These are phyloP conservation scores for Rhingia rostrata DNA, from an alignment of 2,888 invertebrate genomes.

Conservation along the genomic window DNA sequence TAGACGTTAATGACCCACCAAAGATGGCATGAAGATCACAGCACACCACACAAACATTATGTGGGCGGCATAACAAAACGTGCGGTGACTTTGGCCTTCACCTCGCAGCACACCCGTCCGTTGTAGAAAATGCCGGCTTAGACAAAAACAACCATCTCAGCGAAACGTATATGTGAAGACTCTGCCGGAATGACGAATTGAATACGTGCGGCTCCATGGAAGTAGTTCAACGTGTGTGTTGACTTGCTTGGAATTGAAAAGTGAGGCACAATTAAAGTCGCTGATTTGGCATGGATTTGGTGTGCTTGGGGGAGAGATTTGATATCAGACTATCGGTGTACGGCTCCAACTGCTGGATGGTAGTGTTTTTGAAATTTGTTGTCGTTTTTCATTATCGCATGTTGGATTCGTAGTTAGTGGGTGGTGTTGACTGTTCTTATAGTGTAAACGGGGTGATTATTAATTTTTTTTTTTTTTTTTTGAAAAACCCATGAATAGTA, in stretches of 20 bases:
- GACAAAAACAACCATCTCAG: slow-evolving; percentile 9
- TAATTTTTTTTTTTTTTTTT: slow-evolving; percentile 13
- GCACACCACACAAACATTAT: neutral
- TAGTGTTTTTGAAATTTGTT: slow-evolving; percentile 30
- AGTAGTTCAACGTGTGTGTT: slow-evolving; percentile 48
- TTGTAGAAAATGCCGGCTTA: slow-evolving; percentile 22
- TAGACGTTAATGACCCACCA: slow-evolving; percentile 61
- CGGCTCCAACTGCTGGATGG: slow-evolving; percentile 2
- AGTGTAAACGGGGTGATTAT: slow-evolving; percentile 19
- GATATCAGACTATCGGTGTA: slow-evolving; percentile 13
- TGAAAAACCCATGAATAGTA: slow-evolving; percentile 33
- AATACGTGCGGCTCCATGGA: slow-evolving; percentile 57
- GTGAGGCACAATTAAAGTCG: slow-evolving; percentile 62
- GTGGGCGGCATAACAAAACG: slow-evolving; percentile 34
- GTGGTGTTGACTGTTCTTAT: slow-evolving; percentile 33
- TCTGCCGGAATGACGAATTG: slow-evolving; percentile 40
- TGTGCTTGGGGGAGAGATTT: slow-evolving; percentile 56
- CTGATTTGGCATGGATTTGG: slow-evolving; percentile 59
- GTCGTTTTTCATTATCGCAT: slow-evolving; percentile 2
- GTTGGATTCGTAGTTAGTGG: slow-evolving; percentile 59
- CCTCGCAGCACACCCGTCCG: slow-evolving; percentile 19
- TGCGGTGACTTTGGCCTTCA: slow-evolving; percentile 62
- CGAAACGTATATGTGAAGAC: slow-evolving; percentile 39
- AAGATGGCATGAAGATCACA: slow-evolving; percentile 43
- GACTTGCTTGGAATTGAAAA: slow-evolving; percentile 55